Evolutionary conservation across 2,113 vertebrate species (phyloP).

Genomic region (Clarias macrocephalus): DNA sequence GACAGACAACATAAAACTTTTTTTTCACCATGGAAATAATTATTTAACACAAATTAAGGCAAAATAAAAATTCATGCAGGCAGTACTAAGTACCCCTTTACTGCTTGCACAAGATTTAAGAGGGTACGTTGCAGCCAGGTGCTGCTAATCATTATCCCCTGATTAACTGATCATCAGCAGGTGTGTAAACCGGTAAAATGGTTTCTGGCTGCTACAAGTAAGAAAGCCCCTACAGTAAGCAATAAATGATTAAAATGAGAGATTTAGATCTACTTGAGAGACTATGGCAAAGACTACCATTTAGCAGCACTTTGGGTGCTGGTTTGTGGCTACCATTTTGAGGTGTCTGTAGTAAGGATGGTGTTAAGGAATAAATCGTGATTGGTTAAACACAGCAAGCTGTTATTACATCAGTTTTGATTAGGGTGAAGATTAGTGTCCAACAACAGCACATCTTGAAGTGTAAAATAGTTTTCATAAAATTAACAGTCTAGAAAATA

Average conservation of each 20-base stretch:
- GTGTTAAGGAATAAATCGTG: not conserved
- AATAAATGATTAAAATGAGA: not conserved
- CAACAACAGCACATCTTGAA: not conserved
- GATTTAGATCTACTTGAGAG: not conserved
- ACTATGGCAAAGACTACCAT: not conserved
- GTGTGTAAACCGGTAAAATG: not conserved
- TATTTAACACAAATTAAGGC: too few relatives aligned
- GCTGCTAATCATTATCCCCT: too few relatives aligned
- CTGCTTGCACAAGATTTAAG: too few relatives aligned
- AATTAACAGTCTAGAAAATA: too few relatives aligned
- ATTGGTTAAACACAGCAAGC: not conserved
- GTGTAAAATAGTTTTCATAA: too few relatives aligned
- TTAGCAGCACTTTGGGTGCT: not conserved
- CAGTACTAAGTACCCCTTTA: too few relatives aligned
- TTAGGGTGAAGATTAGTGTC: not conserved
- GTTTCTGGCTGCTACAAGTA: not conserved
- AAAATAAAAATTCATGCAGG: too few relatives aligned
- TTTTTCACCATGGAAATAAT: too few relatives aligned
- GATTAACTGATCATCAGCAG: too few relatives aligned
- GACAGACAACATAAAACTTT: too few relatives aligned
- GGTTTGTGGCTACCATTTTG: not conserved
- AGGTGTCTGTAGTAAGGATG: not conserved
- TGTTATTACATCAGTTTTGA: not conserved
- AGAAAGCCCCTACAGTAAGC: not conserved
- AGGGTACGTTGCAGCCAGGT: too few relatives aligned